Percentiles rank a stretch among this genome's conserved stretches.
Evolutionary conservation across 2,888 invertebrate genomes (phyloP).

Genomic region (Pediacus dermestoides): DNA sequence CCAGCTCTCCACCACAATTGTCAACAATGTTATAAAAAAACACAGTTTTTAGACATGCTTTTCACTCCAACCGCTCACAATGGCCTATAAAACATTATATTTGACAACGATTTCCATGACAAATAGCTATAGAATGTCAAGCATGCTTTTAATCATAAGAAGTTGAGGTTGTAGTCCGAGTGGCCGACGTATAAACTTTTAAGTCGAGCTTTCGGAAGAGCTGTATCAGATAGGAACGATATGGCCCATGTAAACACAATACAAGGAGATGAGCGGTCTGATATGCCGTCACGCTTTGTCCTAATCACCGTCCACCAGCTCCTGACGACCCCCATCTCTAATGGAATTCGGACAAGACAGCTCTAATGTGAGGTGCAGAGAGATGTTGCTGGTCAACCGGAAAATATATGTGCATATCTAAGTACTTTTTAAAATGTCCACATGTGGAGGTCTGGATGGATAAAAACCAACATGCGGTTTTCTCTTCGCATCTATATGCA

Average conservation of each 20-base stretch:
- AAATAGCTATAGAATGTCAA: conserved; percentile 2
- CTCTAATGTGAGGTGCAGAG: conserved; percentile 6
- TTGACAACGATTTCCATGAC: no score
- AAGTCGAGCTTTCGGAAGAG: background rate
- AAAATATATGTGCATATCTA: conserved; percentile 9
- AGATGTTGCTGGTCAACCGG: conserved; percentile 7
- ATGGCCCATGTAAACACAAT: conserved; percentile 5
- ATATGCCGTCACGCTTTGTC: conserved; percentile 2
- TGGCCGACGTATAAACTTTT: background rate
- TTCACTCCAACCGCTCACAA: no score
- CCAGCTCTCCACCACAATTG: no score
- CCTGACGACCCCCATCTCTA: conserved; percentile 4
- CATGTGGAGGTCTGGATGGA: background rate
- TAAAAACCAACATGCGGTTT: no score
- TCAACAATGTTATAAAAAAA: no score
- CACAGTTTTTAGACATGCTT: no score
- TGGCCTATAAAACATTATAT: no score
- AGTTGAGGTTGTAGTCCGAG: background rate
- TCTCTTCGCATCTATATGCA: no score
- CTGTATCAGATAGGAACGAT: background rate
- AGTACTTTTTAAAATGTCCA: background rate
- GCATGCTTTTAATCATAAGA: conserved; percentile 2
- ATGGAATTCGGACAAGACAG: conserved; percentile 2
- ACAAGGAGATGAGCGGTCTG: conserved; percentile 3
- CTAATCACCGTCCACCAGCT: conserved; percentile 5